Evolutionary conservation across 2,113 vertebrate species (phyloP).

Genomic region (Phaethornis superciliosus): DNA sequence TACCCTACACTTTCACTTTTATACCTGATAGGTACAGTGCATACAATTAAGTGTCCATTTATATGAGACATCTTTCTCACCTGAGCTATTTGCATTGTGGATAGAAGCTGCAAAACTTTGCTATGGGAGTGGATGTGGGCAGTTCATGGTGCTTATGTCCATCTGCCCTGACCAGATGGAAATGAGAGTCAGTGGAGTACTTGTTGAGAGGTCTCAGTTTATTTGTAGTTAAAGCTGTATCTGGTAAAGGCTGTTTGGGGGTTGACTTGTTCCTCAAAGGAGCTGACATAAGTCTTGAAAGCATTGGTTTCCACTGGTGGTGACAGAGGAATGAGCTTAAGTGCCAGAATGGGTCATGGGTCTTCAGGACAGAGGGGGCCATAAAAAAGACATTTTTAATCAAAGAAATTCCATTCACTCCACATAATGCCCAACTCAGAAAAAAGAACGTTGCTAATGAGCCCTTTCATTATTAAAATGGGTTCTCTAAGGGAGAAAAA

Average conservation of each 20-base stretch:
- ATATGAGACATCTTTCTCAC: background rate
- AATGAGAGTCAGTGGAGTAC: background rate
- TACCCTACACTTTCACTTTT: background rate
- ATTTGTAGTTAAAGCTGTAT: background rate
- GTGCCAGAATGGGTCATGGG: rapidly evolving
- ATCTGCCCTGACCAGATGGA: background rate
- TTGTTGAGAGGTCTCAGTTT: background rate
- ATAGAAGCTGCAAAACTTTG: background rate
- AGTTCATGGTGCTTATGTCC: background rate
- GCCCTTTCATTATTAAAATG: background rate
- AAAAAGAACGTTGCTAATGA: background rate
- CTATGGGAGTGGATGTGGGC: background rate
- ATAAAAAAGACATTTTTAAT: background rate
- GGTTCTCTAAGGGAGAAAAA: background rate
- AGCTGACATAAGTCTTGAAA: background rate
- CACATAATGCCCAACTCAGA: background rate
- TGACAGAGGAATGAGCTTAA: background rate
- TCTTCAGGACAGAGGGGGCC: background rate
- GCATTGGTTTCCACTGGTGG: background rate
- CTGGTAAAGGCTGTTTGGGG: background rate
- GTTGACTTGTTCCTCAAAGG: background rate
- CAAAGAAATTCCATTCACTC: background rate
- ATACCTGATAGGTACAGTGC: background rate
- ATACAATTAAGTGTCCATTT: background rate
- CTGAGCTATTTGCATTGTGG: background rate